These are phyloP conservation scores for Zelleria hepariella DNA, from an alignment of 2,888 invertebrate species.

Conservation along the genomic window DNA sequence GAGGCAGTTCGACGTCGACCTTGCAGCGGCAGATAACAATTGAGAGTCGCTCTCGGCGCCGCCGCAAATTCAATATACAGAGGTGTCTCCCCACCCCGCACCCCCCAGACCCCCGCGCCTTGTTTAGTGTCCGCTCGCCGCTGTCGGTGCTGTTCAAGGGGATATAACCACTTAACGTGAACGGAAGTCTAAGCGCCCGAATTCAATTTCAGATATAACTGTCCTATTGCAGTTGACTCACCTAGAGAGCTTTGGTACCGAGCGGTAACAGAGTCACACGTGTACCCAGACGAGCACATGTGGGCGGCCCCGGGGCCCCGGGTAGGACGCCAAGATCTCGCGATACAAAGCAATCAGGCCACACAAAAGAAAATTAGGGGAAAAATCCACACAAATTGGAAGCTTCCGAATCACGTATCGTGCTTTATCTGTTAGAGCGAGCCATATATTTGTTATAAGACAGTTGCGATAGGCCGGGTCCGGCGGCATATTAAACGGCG, in stretches of 20 bases:
- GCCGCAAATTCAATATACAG: slow-evolving; percentile 68
- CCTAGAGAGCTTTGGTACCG: not conserved
- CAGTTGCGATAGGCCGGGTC: slow-evolving; percentile 39
- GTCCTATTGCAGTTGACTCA: not conserved
- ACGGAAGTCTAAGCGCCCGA: slow-evolving; percentile 56
- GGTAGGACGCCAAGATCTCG: slow-evolving; percentile 5
- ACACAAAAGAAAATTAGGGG: slow-evolving; percentile 24
- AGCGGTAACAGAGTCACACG: not conserved
- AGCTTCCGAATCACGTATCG: slow-evolving; percentile 32
- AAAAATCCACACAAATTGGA: slow-evolving; percentile 20
- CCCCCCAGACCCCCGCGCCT: slow-evolving; percentile 15
- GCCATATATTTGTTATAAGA: slow-evolving; percentile 28
- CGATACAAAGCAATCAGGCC: slow-evolving; percentile 3
- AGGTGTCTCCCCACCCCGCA: slow-evolving; percentile 46
- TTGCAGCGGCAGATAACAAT: slow-evolving; percentile 68
- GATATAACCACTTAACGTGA: slow-evolving; percentile 68
- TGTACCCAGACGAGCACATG: not conserved
- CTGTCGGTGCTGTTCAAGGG: slow-evolving; percentile 43
- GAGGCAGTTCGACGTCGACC: slow-evolving; percentile 45
- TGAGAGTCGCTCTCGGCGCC: slow-evolving; percentile 50
- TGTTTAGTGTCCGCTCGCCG: slow-evolving; percentile 56
- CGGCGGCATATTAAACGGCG: slow-evolving; percentile 64
- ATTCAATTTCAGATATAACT: slow-evolving; percentile 53
- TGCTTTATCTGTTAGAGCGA: slow-evolving; percentile 30
- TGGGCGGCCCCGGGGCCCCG: slow-evolving; percentile 17